These are phyloP conservation scores for Ivindomyrus marchei DNA, from an alignment of 2,113 vertebrate species.

Conservation along the genomic window DNA sequence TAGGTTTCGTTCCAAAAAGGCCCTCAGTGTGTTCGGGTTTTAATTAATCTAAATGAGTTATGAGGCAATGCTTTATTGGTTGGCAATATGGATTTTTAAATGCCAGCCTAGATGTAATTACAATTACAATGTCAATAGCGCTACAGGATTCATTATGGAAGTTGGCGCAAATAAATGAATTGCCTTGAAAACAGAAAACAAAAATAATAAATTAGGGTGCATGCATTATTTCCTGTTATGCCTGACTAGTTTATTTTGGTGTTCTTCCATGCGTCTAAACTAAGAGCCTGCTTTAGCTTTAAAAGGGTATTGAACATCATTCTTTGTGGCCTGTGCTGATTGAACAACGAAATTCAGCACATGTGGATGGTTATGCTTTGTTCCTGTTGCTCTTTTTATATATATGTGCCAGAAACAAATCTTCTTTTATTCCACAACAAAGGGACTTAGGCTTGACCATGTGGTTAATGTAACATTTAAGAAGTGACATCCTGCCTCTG, in stretches of 20 bases:
- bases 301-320: conserved; percentile 31
- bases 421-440: conserved; percentile 39
- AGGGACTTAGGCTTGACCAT: conserved; percentile 27
- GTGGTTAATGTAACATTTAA: conserved; percentile 33
- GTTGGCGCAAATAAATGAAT: conserved; percentile 23
- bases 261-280: conserved; percentile 46
- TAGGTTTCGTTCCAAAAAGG: not conserved
- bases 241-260: conserved; percentile 51
- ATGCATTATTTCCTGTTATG: conserved; percentile 46
- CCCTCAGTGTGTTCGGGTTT: not conserved
- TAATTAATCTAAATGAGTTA: not conserved
- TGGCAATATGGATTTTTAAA: not conserved
- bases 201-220: conserved; percentile 13
- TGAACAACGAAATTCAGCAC: conserved; percentile 54
- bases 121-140: not conserved
- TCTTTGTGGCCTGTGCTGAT: conserved; percentile 35
- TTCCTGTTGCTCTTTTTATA: conserved; percentile 43
- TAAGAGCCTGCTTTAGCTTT: conserved; percentile 26
- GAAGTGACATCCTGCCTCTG: not conserved
- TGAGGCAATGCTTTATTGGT: not conserved
- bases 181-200: conserved; percentile 32
- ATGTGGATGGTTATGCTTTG: conserved; percentile 48
- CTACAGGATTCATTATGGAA: not conserved
- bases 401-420: conserved; percentile 33
- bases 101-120: not conserved